Conservation (phyloP, 2,113 vertebrate species). For the Stomatorhinus ivindoensis region DNA sequence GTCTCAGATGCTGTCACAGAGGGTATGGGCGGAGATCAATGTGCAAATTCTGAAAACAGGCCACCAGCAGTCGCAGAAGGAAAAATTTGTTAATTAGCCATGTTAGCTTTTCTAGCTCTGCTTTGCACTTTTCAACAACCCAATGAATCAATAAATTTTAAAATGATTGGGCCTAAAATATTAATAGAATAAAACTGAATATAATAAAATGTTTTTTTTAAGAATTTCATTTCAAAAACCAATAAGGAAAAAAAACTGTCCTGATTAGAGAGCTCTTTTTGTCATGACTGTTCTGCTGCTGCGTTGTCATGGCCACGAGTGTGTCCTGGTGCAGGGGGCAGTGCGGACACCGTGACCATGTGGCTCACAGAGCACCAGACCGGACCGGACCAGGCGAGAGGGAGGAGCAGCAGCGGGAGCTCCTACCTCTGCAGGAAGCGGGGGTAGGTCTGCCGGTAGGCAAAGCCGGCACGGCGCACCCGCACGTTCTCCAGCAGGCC, state of each 20-base stretch:
- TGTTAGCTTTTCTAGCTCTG: neutral
- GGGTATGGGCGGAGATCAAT: neutral
- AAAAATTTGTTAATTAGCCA: neutral
- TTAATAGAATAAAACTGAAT: neutral
- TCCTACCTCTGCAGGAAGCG: slow-evolving; percentile 89
- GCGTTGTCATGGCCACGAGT: neutral
- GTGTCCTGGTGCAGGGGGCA: neutral
- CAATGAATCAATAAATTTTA: neutral
- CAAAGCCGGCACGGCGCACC: slow-evolving; percentile 90
- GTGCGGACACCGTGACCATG: neutral
- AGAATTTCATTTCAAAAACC: neutral
- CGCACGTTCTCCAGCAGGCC: slow-evolving; percentile 91
- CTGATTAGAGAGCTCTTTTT: neutral
- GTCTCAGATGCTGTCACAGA: neutral
- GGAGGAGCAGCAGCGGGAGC: too few species aligned
- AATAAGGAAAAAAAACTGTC: neutral
- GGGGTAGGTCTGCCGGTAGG: slow-evolving; percentile 84
- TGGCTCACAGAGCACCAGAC: neutral
- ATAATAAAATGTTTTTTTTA: neutral
- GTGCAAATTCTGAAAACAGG: neutral
- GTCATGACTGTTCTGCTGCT: neutral
- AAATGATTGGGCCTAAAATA: neutral
- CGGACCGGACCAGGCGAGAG: too few species aligned
- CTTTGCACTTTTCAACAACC: neutral
- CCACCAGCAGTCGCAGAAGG: neutral